Conservation (phyloP, 2,113 vertebrate genomes). For the Vulpes ferrilata region DNA sequence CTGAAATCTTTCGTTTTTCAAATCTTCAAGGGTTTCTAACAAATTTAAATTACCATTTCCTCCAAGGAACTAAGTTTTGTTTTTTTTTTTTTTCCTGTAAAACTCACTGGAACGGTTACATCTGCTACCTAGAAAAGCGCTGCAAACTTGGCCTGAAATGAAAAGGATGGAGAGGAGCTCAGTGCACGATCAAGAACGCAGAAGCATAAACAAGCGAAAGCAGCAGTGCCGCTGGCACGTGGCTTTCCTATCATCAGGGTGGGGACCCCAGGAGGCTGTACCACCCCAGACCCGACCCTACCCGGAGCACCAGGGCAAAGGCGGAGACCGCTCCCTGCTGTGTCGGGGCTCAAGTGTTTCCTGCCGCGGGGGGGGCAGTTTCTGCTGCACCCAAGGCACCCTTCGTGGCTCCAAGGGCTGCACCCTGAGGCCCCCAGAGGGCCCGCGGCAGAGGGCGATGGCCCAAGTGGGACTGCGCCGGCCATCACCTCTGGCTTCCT, state of each 20-base stretch:
- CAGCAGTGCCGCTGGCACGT: neutral
- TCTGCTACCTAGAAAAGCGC: neutral
- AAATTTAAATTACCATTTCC: neutral
- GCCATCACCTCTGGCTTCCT: no score
- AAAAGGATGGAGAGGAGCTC: neutral
- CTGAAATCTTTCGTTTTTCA: neutral
- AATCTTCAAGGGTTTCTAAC: neutral
- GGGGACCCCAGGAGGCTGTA: neutral
- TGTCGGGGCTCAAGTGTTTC: neutral
- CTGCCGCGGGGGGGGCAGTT: neutral
- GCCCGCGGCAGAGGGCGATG: no score
- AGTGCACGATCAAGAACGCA: neutral
- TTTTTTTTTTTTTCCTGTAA: neutral
- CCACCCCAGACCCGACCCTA: neutral
- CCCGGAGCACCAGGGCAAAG: neutral
- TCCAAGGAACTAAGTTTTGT: neutral
- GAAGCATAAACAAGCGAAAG: neutral
- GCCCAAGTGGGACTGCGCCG: no score
- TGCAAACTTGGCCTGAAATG: neutral
- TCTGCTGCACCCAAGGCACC: neutral
- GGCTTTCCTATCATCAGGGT: neutral
- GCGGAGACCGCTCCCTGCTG: neutral
- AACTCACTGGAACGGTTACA: neutral
- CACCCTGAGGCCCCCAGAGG: neutral
- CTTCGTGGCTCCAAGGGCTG: neutral